These are phyloP conservation scores for Myrmecophaga tridactyla DNA, from an alignment of 2,113 vertebrate species.

Conservation along the genomic window DNA sequence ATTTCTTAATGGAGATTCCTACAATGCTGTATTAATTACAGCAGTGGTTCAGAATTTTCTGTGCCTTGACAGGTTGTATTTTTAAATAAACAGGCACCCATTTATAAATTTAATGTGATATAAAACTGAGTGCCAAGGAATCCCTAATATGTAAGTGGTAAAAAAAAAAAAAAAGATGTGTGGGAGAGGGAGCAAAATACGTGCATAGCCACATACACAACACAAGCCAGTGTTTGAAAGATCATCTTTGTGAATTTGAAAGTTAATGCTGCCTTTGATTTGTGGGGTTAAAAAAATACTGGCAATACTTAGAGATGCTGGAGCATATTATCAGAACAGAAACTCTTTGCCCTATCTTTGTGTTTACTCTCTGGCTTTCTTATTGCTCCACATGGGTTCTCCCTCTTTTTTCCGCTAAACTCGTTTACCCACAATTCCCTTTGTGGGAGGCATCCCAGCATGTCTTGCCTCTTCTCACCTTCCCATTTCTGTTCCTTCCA, in stretches of 20 bases:
- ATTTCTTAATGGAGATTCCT: conserved; percentile 63
- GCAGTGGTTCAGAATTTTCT: conserved; percentile 47
- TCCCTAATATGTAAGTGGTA: conserved; percentile 36
- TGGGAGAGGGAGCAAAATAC: conserved; percentile 25
- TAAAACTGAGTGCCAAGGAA: conserved; percentile 44
- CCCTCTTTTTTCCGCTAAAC: background rate
- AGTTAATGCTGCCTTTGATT: conserved; percentile 57
- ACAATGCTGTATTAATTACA: conserved; percentile 24
- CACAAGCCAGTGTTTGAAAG: background rate
- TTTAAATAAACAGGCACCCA: conserved; percentile 38
- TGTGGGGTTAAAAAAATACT: conserved; percentile 28
- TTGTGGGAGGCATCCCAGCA: background rate
- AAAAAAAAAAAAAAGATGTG: conserved; percentile 47
- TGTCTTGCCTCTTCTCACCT: background rate
- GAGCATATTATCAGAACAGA: conserved; percentile 21
- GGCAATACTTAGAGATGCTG: conserved; percentile 31
- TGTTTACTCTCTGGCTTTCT: background rate
- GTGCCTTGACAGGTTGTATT: conserved; percentile 49
- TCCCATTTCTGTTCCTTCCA: background rate
- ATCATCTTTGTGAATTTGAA: conserved; percentile 30
- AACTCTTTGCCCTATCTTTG: conserved; percentile 31
- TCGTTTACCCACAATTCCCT: background rate
- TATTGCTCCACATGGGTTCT: background rate
- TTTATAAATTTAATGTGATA: conserved; percentile 57
- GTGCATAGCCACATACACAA: background rate